phyloP scores from a whole-genome alignment of 2,888 invertebrate species.

The Mesorhabditis sp. region DNA sequence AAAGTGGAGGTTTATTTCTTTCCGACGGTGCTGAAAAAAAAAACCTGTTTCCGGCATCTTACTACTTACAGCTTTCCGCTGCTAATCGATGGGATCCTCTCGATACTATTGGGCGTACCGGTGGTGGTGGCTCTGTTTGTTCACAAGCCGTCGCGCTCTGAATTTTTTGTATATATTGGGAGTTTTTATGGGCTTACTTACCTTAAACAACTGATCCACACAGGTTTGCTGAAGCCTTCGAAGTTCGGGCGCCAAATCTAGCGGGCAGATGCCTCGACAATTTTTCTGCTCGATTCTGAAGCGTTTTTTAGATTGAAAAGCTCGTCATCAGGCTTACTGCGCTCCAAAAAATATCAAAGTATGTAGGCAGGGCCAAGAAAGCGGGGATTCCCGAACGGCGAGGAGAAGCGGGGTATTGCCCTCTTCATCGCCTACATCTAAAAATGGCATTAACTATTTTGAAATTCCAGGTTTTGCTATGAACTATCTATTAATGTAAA shows the following conservation, averaged over 20 bases:
- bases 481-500: too few species aligned
- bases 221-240: slow-evolving; percentile 63
- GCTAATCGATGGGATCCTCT: slow-evolving; percentile 2
- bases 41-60: background rate
- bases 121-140: background rate
- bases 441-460: background rate
- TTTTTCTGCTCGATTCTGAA: slow-evolving; percentile 59
- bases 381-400: slow-evolving; percentile 64
- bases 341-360: slow-evolving; percentile 55
- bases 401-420: slow-evolving; percentile 67
- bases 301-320: background rate
- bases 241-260: slow-evolving; percentile 64
- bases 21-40: background rate
- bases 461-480: too few species aligned
- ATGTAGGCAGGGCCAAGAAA: slow-evolving; percentile 62
- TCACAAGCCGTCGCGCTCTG: slow-evolving; percentile 1
- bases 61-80: background rate
- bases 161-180: background rate
- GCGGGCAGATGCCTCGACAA: slow-evolving; percentile 63
- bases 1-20: slow-evolving; percentile 47
- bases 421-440: slow-evolving; percentile 60
- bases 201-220: slow-evolving; percentile 50
- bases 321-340: slow-evolving; percentile 28
- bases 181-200: background rate
- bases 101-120: slow-evolving; percentile 9